Conservation (phyloP, 2,797 vertebrate genomes). For the Onychomys leucogaster region DNA sequence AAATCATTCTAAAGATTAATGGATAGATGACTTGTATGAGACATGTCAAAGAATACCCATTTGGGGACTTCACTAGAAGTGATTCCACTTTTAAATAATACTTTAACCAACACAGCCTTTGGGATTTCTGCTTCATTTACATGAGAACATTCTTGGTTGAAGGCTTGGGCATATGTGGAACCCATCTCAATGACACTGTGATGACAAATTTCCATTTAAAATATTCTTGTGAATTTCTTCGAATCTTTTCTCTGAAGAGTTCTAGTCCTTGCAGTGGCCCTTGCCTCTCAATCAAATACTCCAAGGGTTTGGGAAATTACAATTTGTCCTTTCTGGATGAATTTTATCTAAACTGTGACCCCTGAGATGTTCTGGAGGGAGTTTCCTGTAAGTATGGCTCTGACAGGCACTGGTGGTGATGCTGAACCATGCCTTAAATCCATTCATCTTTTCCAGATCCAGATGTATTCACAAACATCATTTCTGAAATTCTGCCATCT, state of each 20-base stretch:
- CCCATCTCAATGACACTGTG: background rate
- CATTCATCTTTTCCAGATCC: background rate
- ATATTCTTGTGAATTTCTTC: background rate
- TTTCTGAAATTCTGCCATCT: background rate
- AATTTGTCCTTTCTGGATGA: background rate
- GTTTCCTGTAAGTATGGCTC: background rate
- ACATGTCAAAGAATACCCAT: background rate
- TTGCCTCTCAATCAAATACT: background rate
- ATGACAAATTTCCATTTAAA: background rate
- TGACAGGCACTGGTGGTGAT: background rate
- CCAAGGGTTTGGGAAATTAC: background rate
- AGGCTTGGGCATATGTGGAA: background rate
- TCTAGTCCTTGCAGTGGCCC: background rate
- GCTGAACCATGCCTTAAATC: background rate
- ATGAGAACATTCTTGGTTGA: background rate
- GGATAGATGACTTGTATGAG: background rate
- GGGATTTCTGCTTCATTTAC: constrained; percentile 3
- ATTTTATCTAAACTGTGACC: background rate
- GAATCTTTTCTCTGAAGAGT: background rate
- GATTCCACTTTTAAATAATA: background rate
- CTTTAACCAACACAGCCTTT: background rate
- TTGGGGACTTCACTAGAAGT: background rate
- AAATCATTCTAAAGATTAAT: background rate
- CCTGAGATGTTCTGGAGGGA: background rate
- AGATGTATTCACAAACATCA: background rate